Percentiles rank a stretch among this genome's conserved stretches.
Evolutionary conservation across 2,888 invertebrate species (phyloP).

Genomic region (Mesochorus sp.): DNA sequence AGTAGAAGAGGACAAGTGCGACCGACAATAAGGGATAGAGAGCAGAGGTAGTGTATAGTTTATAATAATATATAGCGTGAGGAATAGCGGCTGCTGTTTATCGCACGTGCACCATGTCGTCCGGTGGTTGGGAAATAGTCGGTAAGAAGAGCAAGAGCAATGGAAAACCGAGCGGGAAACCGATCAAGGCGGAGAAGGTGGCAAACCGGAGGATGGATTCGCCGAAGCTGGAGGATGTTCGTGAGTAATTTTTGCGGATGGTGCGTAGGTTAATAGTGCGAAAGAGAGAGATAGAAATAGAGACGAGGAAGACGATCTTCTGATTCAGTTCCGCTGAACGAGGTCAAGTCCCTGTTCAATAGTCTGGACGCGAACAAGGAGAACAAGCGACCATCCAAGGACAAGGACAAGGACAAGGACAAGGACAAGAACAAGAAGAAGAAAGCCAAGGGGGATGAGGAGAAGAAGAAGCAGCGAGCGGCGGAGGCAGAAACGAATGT

Average conservation of each 20-base stretch:
- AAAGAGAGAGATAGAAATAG: too few relatives aligned
- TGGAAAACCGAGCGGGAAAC: constrained; percentile 83
- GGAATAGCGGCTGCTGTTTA: too few relatives aligned
- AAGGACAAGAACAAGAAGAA: constrained; percentile 82
- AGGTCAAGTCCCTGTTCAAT: constrained; percentile 87
- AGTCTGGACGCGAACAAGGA: constrained; percentile 86
- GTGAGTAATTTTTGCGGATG: constrained; percentile 86
- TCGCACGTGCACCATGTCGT: constrained; percentile 73
- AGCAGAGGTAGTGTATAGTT: too few relatives aligned
- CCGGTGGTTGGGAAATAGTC: constrained; percentile 80
- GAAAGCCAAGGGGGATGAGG: constrained; percentile 79
- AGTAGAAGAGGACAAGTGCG: too few relatives aligned
- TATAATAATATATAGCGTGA: too few relatives aligned
- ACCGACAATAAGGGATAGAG: too few relatives aligned
- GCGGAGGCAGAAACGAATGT: constrained; percentile 83
- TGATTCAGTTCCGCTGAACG: constrained; percentile 88
- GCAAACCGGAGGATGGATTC: constrained; percentile 85
- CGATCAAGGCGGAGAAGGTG: constrained; percentile 84
- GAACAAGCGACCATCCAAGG: constrained; percentile 82
- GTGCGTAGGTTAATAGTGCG: too few relatives aligned
- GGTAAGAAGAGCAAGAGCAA: constrained; percentile 85
- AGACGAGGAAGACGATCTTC: too few relatives aligned
- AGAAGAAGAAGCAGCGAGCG: constrained; percentile 81
- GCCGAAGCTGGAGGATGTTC: constrained; percentile 89
- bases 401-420: constrained; percentile 79